Base-by-base conservation (phyloP, 2,113 vertebrate genomes). In the Climacteris rufus region DNA sequence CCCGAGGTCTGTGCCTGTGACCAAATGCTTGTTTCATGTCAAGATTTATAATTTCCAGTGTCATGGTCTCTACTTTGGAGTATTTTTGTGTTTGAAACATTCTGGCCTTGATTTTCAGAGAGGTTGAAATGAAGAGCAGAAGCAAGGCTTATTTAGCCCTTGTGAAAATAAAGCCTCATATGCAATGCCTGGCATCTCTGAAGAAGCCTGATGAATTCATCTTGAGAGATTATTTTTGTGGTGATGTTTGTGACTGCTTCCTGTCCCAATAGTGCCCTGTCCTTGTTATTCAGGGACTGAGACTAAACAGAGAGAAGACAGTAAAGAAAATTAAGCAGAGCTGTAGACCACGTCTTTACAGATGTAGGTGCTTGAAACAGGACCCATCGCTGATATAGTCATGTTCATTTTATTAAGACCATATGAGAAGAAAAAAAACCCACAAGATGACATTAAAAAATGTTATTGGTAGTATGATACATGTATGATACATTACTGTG, bases 51-150 rank as follows among this genome's bases (percentile, higher is more conserved):
- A 86, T 61, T 74, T 74, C 27, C 22, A 11, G 25, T 40, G 35
- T 74, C 37, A 27, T 27, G 21, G 37, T 65, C 75, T 12, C 54
- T 90, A 17, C 37, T 95, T 89, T 63, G 77, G 50, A 35, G 23
- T 94, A 30, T 22, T 30, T 52, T 86, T 88, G 42, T 69, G 47
- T 83, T 89, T 88, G 71, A 77, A 89, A 77, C 21, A 28, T 85
- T 39, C 42, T 86, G 63, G 71, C n/a, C 68, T 74, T 86, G 78
- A 80, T 76, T 85, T 95, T 87, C 70, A 85, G 45, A 77, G 59
- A 56, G 39, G 57, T 59, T 89, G 92, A 90, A 94, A 69, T 92
- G 86, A 80, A 83, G 91, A 95, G 83, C 86, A 86, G 91, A 94
- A 95, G 91, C 88, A 96, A 86, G 56, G 56, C 35, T 89, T 87